Evolutionary conservation across 1,140 invertebrate species (phyloP).

Genomic region (Bombyx mandarina): DNA sequence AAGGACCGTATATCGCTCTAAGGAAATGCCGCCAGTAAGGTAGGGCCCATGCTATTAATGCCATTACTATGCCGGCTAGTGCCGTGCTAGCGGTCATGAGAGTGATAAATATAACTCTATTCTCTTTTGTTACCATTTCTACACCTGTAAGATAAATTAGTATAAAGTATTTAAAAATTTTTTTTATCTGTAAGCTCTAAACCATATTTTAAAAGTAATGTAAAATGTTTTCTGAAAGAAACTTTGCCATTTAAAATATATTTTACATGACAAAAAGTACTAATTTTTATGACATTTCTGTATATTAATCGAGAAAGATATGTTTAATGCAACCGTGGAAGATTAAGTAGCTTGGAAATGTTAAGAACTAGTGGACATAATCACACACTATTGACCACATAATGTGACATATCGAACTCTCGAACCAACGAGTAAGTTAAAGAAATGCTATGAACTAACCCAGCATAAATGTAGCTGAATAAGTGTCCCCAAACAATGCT

Average conservation of each 20-base stretch:
- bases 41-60: constrained; percentile 28
- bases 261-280: no score
- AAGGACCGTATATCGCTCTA: constrained; percentile 32
- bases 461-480: constrained; percentile 20
- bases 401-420: no score
- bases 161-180: not conserved
- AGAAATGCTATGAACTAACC: constrained; percentile 8
- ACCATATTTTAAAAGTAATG: no score
- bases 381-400: no score
- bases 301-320: no score
- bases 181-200: not conserved
- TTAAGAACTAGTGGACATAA: no score
- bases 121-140: constrained; percentile 29
- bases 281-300: no score
- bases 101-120: constrained; percentile 14
- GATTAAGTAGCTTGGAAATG: no score
- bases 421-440: no score
- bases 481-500: constrained; percentile 35
- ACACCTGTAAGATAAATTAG: constrained; percentile 28
- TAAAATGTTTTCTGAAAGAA: no score
- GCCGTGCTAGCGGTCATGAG: constrained; percentile 15
- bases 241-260: no score
- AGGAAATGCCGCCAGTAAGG: constrained; percentile 45
- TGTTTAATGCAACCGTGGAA: no score
- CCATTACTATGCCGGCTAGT: constrained; percentile 26